Base-by-base conservation (phyloP, 2,797 vertebrate genomes). In the Darevskia mixta region DNA sequence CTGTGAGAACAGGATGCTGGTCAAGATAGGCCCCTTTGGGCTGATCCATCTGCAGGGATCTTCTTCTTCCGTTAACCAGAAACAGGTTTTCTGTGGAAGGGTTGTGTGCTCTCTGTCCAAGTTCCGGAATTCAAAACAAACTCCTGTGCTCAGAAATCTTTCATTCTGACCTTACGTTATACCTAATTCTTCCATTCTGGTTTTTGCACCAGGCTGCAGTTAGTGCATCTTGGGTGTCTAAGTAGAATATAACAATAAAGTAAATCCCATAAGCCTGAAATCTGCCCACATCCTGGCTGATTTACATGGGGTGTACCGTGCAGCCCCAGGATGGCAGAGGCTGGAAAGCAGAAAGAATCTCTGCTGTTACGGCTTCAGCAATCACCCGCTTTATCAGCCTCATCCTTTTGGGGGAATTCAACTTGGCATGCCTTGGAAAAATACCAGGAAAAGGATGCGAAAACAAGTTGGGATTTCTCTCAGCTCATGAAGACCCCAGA, bases 381-480 rank as follows among this genome's bases (percentile, higher is more conserved):
- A 66, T 41, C 64, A 41, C 32, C 41, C 35, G 17, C 77, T 45
- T 82, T 69, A 58, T 71, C 87, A 66, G 69, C 77, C 41, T 61
- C 55, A 35, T 35, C 64, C n/a, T 17, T 7, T 45, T 3, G 0
- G 80, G 29, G 32, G 71, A 17, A 58, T 84, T 7, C 67, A 66
- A 27, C n/a, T 38, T 87, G 71, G 73, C 8, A 1, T 25, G 55
- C 13, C 27, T 86, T 41, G 79, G 77, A 41, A 91, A 86, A 83
- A 84, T 81, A 86, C 17, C 15, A 6, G 13, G 75, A 23, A 20
- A 73, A 35, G 20, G 25, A 87, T 80, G 32, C 29, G 10, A 69
- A 86, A 91, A 89, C 66, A 84, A 64, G 20, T 7, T 23, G 9
- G 0, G 4, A 49, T 45, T 85, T 84, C 66, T 43, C 27, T 17